Evolutionary conservation across 2,113 vertebrate species (phyloP).

Genomic region (Halichoerus grypus): DNA sequence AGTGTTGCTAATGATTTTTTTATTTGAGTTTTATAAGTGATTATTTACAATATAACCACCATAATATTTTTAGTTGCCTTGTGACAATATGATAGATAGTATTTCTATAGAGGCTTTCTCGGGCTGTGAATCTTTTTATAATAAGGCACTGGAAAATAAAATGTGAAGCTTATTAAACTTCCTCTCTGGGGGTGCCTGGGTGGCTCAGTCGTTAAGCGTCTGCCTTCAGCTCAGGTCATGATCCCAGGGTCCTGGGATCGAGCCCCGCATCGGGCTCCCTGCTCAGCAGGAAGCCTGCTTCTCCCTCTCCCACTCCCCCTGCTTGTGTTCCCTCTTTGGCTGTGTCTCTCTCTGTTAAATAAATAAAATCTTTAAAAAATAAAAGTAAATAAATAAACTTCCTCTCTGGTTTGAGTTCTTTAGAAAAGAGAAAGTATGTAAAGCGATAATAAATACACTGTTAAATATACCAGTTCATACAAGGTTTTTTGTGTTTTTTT

Average conservation of each 20-base stretch:
- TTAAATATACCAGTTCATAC: slow-evolving; percentile 21
- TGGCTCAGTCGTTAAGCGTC: too few relatives aligned
- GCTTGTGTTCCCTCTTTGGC: too few relatives aligned
- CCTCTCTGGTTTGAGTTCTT: not conserved
- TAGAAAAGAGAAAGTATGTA: not conserved
- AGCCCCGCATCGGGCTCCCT: too few relatives aligned
- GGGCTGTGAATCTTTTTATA: slow-evolving; percentile 32
- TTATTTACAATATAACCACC: not conserved
- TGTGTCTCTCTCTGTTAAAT: too few relatives aligned
- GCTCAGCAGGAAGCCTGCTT: too few relatives aligned
- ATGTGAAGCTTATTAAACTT: slow-evolving; percentile 18
- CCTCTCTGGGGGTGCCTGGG: not conserved
- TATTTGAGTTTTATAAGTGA: slow-evolving; percentile 26
- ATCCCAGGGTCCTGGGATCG: too few relatives aligned
- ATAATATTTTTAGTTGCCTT: slow-evolving; percentile 21
- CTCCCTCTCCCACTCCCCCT: too few relatives aligned
- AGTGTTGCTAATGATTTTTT: not conserved
- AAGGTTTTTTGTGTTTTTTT: not conserved
- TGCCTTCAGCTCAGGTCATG: too few relatives aligned
- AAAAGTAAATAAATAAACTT: not conserved
- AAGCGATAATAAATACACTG: not conserved
- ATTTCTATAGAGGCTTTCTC: not conserved
- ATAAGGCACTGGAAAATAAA: slow-evolving; percentile 38
- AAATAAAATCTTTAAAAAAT: too few relatives aligned
- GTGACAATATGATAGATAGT: not conserved